Evolutionary conservation across 2,113 vertebrate genomes (phyloP), one percentile per base, ranked within the genome.

Genomic region (Aptenodytes patagonicus): DNA sequence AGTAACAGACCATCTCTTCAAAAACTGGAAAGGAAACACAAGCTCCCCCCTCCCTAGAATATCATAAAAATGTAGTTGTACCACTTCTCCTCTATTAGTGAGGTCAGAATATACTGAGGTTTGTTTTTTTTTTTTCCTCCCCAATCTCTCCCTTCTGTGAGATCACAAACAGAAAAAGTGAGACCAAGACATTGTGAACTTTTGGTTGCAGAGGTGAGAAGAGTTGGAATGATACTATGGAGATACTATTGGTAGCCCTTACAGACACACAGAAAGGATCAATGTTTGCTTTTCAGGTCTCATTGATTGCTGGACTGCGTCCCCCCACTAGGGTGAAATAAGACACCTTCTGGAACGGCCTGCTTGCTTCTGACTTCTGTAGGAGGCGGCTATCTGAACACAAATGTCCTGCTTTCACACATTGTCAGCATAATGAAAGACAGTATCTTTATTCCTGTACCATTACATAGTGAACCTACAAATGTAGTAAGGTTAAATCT

Each of bases 61-160:
- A n/a, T 15, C 5, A 54, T 29, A 61, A 66, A 73, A 89, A 54
- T 2, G 7, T 40, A 25, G 36, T n/a, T 24, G 10, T 36, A 66
- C 14, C 12, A 17, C 38, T 66, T 65, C 19, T 11, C 34, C 24
- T 66, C 5, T 17, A 32, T 68, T 68, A 73, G 4, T 57, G 17
- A 72, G 8, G 11, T 17, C 34, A 72, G 29, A 75, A 73, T 40
- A 29, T 29, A 28, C 9, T 34, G 32, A 65, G 29, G 13, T 49
- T 32, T 65, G 17, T 13, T 3, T 0, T 3, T 4, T 28, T 4
- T 36, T 49, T 55, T 47, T n/a, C 3, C 32, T 57, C 29, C 20
- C 3, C 14, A 13, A 13, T 44, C 16, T 42, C 31, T 72, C 21
- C 40, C 10, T 58, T 42, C 46, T 84, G 18, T 36, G 31, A 26